Evolutionary conservation across 2,888 invertebrate genomes (phyloP), one percentile per base, ranked within the genome.

Genomic region (Ceramica pisi): DNA sequence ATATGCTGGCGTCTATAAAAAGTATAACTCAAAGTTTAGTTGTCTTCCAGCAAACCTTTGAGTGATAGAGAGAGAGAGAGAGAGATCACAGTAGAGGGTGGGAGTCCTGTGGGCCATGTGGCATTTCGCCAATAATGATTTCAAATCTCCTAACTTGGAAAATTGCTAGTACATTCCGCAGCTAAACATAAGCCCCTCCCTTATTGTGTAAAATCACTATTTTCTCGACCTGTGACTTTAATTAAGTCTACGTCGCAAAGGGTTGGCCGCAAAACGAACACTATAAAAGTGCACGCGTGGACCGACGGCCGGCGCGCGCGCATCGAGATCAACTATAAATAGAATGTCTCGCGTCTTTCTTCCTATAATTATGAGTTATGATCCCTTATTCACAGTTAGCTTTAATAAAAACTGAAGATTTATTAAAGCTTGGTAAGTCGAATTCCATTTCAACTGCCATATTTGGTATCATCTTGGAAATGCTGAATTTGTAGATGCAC

Each of bases 321-420:
- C 62, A 63, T 76, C 81, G 75, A 21, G 56, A 80, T 61, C 70
- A 21, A 23, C 63, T 77, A 75, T 46, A 81, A 78, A 81, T 78
- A 78, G 71, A 78, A 26, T 62, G 82, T 78, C 78, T 61, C 70
- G 53, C 56, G 51, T 76, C 81, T 68, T 56, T 64, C 70, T 66
- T 78, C 68, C 81, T 66, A 64, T 81, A 81, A 69, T 78, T 57
- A 64, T 77, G 48, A 76, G 38, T 78, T 81, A 77, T 81, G 53
- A 44, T 50, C 12, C 61, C 50, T 51, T 48, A 46, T 53, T 38
- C 19, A 1, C 26, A 55, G 67, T 9, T 9, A n/a, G 12, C 16
- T 50, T 72, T 44, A 23, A 56, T 67, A 67, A 76, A 67, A 67
- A 51, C 21, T 0, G 1, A 38, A 10, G 50, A 41, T 51, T 62